Evolutionary conservation across 2,797 vertebrate genomes (phyloP).

Genomic region (Pangasius djambal): DNA sequence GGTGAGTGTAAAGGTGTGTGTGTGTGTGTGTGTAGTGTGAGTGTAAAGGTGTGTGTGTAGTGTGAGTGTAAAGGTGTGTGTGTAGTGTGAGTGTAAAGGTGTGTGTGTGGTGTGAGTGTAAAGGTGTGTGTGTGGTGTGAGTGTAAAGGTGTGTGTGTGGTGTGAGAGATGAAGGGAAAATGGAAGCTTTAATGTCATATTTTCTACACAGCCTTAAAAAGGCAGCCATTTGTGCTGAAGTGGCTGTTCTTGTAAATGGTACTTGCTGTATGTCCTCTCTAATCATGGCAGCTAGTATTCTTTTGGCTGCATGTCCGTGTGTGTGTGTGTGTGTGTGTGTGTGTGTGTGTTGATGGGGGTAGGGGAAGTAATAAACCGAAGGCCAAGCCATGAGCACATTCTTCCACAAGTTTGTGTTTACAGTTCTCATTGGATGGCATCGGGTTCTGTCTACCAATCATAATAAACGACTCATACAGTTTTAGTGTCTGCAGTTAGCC

Average conservation of each 20-base stretch:
- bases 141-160: neutral
- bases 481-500: slow-evolving; percentile 8
- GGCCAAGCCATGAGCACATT: neutral
- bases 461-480: neutral
- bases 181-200: neutral
- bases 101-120: neutral
- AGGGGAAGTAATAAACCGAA: slow-evolving; percentile 2
- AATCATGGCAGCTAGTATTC: neutral
- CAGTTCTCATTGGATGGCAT: slow-evolving; percentile 20
- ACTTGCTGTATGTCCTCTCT: neutral
- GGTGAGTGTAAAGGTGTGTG: neutral
- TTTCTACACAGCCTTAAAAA: neutral
- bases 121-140: neutral
- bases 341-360: neutral
- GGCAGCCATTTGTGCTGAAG: neutral
- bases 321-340: neutral
- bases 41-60: neutral
- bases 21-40: neutral
- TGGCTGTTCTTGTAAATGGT: neutral
- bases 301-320: neutral
- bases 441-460: slow-evolving; percentile 23
- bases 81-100: neutral
- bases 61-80: neutral
- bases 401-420: slow-evolving; percentile 15
- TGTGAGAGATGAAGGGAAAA: neutral